Conservation (phyloP, 2,113 vertebrate species). For the zebrafish (Danio rerio) region GRCz12tu NC_133177.1:46961001-46961500, state of each 20-base stretch:
- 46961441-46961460: constrained; percentile 79
- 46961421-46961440: constrained; percentile 84
- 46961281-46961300: background rate
- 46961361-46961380: constrained; percentile 19
- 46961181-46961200: constrained; percentile 60
- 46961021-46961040: too few relatives aligned
- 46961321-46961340: background rate
- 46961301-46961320: background rate
- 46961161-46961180: constrained; percentile 65
- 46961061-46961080: too few relatives aligned
- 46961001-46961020: too few relatives aligned
- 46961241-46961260: constrained; percentile 22
- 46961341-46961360: constrained; percentile 7
- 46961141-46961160: constrained; percentile 67
- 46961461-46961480: constrained; percentile 75
- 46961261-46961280: background rate
- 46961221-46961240: constrained; percentile 13
- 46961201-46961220: background rate
- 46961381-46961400: constrained; percentile 41
- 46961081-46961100: constrained; percentile 62
- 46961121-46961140: constrained; percentile 51
- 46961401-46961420: constrained; percentile 89
- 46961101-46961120: constrained; percentile 67
- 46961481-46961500: constrained; percentile 77
- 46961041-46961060: too few relatives aligned